Conservation (phyloP, 2,113 vertebrate species). For the Calyptomena viridis region DNA sequence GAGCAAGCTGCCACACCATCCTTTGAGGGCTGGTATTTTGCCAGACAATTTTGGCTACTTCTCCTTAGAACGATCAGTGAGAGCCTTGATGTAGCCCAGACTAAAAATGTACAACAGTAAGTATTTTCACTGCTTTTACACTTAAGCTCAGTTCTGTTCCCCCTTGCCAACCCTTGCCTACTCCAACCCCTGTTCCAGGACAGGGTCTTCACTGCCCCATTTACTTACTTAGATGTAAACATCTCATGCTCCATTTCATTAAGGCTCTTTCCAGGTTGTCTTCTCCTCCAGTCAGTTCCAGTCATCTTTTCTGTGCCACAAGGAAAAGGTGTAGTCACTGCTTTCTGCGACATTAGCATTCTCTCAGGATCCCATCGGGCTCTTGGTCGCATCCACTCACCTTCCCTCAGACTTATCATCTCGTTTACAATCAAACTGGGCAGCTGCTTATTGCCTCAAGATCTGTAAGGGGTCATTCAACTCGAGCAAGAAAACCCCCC, state of each 20-base stretch:
- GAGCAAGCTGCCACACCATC: not conserved
- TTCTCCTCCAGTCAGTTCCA: not conserved
- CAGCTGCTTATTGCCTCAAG: not conserved
- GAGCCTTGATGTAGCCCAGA: not conserved
- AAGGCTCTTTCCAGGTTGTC: not conserved
- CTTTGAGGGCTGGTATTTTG: not conserved
- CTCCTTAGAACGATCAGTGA: not conserved
- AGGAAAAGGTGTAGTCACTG: not conserved
- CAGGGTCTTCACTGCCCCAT: not conserved
- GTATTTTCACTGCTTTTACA: not conserved
- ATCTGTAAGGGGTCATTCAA: not conserved
- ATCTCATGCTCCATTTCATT: not conserved
- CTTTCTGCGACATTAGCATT: not conserved
- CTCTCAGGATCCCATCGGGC: not conserved
- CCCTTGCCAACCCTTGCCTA: not conserved
- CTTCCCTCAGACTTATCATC: not conserved
- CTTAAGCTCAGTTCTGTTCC: not conserved
- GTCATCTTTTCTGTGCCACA: accelerated
- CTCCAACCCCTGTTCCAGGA: not conserved
- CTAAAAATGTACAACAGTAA: not conserved
- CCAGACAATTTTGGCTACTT: not conserved
- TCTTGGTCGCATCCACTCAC: not conserved
- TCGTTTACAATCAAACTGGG: not conserved
- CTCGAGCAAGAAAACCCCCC: not conserved
- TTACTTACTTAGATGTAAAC: not conserved